These are phyloP conservation scores for Dreissena rostriformis DNA, from an alignment of 1,140 invertebrate genomes.

Conservation along the genomic window DNA sequence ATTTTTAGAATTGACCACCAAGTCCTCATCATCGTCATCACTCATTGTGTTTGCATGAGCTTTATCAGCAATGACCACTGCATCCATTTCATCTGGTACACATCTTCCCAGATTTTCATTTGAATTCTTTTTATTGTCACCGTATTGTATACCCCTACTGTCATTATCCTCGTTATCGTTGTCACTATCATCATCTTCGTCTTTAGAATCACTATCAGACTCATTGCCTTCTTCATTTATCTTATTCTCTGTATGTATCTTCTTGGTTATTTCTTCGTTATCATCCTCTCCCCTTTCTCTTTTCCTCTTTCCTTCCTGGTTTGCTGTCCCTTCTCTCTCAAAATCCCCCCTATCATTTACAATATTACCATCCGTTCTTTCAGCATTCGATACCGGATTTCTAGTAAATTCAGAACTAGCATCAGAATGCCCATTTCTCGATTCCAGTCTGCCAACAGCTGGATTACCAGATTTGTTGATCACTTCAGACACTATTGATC, in stretches of 20 bases:
- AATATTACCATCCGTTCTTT: neutral
- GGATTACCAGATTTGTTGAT: neutral
- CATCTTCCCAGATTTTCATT: constrained; percentile 1
- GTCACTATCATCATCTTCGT: constrained; percentile 11
- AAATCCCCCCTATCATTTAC: neutral
- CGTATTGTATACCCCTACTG: neutral
- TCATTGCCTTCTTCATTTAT: neutral
- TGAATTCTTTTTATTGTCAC: neutral
- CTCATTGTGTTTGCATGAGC: neutral
- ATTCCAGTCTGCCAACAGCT: neutral
- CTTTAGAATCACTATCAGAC: neutral
- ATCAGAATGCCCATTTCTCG: neutral
- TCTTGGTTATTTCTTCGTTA: neutral
- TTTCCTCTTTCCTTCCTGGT: constrained; percentile 10
- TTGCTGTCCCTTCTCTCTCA: neutral
- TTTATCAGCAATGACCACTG: neutral
- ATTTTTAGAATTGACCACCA: neutral
- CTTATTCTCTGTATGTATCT: neutral
- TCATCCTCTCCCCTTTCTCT: constrained; percentile 2
- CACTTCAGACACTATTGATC: neutral
- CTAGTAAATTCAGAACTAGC: neutral
- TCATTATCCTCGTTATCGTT: constrained; percentile 10
- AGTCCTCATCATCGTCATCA: neutral
- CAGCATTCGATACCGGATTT: neutral
- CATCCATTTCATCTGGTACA: neutral